Evolutionary conservation across 2,888 invertebrate species (phyloP).

Genomic region (Nebria brevicollis): DNA sequence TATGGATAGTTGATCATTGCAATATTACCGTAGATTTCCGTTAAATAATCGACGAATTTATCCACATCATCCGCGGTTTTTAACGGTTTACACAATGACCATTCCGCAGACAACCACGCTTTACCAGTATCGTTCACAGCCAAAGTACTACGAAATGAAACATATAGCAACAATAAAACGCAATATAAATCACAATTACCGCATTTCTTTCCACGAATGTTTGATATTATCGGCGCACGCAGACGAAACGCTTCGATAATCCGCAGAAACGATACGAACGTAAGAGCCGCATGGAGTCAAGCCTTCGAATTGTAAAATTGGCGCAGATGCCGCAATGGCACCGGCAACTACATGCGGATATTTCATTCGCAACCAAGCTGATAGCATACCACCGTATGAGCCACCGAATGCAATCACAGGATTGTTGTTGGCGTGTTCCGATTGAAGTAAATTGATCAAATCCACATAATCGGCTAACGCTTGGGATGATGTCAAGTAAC

Average conservation of each 20-base stretch:
- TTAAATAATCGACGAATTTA: conserved; percentile 75
- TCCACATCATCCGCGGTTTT: conserved; percentile 68
- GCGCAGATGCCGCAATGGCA: conserved; percentile 93
- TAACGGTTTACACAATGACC: conserved; percentile 80
- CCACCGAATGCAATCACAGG: conserved; percentile 89
- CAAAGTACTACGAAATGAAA: conserved; percentile 61
- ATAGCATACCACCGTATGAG: conserved; percentile 97
- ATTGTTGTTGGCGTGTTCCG: conserved; percentile 61
- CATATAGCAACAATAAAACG: not conserved
- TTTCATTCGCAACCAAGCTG: conserved; percentile 95
- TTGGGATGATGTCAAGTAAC: conserved; percentile 89
- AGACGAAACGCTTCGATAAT: conserved; percentile 50
- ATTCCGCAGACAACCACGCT: conserved; percentile 74
- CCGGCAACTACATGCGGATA: conserved; percentile 91
- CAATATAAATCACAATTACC: conserved; percentile 61
- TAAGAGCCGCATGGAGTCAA: conserved; percentile 83
- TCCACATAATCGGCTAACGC: conserved; percentile 93
- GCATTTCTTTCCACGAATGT: conserved; percentile 78
- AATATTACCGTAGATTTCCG: conserved; percentile 78
- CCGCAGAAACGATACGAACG: conserved; percentile 75
- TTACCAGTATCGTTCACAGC: conserved; percentile 72
- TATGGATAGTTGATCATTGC: conserved; percentile 98
- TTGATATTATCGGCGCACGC: conserved; percentile 75
- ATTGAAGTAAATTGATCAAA: conserved; percentile 76
- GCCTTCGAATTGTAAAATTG: conserved; percentile 85